phyloP scores from a whole-genome alignment of 2,113 vertebrate genomes.

The Chloropsis hardwickii region DNA sequence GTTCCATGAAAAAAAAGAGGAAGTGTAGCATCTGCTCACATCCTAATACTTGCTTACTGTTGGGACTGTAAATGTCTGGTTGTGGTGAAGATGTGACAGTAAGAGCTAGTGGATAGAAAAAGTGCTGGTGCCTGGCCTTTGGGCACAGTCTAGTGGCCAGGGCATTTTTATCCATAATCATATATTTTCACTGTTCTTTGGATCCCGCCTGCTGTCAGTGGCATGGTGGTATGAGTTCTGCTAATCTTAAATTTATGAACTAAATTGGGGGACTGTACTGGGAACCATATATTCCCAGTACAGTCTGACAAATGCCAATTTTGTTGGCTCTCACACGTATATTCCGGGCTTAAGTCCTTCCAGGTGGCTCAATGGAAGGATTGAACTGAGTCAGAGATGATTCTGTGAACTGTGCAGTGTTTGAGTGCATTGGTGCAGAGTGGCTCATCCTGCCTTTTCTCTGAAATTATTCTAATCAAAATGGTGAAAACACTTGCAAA shows the following conservation, averaged over 20 bases:
- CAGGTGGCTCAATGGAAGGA: background rate
- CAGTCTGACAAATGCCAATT: background rate
- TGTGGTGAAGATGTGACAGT: background rate
- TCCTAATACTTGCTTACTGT: background rate
- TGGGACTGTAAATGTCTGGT: background rate
- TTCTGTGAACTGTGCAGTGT: background rate
- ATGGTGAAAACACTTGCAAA: background rate
- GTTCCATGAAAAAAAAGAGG: background rate
- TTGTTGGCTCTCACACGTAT: background rate
- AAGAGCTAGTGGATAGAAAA: background rate
- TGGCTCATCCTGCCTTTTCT: background rate
- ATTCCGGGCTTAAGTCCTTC: background rate
- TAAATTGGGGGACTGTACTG: background rate
- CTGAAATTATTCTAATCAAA: background rate
- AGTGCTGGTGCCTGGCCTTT: background rate
- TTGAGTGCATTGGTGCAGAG: background rate
- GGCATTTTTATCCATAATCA: background rate
- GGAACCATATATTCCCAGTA: background rate
- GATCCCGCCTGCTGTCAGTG: background rate
- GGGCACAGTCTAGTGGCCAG: background rate
- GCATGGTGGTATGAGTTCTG: background rate
- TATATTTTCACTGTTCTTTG: background rate
- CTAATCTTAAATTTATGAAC: background rate
- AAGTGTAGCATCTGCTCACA: background rate
- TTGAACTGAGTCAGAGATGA: background rate